A percentile compares a stretch with the other conserved stretches of the same genome.
These are phyloP conservation scores for Holothuria leucospilota DNA, from an alignment of 53 echinoderm and acorn worm genomes.

Conservation along the genomic window DNA sequence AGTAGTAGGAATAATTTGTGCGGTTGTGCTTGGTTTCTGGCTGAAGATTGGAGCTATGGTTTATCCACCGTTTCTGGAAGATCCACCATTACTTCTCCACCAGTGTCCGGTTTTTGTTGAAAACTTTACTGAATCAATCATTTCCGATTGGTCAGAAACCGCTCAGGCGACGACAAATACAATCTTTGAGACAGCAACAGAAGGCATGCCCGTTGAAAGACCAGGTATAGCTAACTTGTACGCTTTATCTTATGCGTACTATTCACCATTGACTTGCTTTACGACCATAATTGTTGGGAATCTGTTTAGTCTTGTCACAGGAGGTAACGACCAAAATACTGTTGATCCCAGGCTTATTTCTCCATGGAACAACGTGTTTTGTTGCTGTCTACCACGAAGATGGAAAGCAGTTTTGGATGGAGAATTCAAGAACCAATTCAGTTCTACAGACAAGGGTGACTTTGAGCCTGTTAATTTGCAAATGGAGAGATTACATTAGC, in stretches of 20 bases:
- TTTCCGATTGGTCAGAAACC: neutral
- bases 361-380: neutral
- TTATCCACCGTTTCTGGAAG: constrained; percentile 26
- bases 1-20: neutral
- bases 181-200: no score
- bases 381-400: constrained; percentile 10
- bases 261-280: constrained; percentile 65
- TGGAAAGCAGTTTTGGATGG: neutral
- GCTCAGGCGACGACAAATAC: no score
- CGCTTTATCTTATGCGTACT: constrained; percentile 71
- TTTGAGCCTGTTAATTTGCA: no score
- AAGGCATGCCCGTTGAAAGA: neutral
- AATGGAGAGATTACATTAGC: no score
- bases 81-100: constrained; percentile 14
- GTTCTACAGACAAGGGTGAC: no score
- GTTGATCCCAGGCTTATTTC: constrained; percentile 4
- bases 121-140: neutral
- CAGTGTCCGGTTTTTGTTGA: neutral
- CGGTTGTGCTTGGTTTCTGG: constrained; percentile 11
- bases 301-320: constrained; percentile 66
- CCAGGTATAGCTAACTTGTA: constrained; percentile 66
- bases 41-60: constrained; percentile 18
- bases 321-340: neutral
- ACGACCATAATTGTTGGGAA: constrained; percentile 62
- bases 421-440: no score